Base-by-base conservation (phyloP, 1,140 invertebrate species). In the Drosophila varians region DNA sequence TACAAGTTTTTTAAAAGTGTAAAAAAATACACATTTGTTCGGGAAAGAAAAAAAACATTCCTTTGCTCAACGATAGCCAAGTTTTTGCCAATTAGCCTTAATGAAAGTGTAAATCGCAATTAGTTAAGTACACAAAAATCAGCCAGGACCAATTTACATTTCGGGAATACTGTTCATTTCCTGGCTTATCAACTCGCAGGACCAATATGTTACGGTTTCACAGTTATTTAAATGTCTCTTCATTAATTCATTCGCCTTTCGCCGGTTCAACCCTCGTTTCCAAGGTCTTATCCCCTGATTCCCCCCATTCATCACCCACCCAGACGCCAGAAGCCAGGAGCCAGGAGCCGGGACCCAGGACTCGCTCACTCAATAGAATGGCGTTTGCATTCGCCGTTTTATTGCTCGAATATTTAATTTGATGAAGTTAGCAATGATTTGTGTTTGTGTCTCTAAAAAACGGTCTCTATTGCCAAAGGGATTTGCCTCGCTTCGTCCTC, bases 401-500 rank as follows among this genome's bases (percentile, higher is more conserved):
- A 87, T 65, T 71, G 77, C 76, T 66, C 69, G 77, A 87, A 86
- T 86, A 83, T 87, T 86, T 87, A 88, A 87, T 87, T 87, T 87
- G 77, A 87, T 87, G 86, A 83, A 86, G 83, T 75, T 88, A 56
- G 57, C 80, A 86, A 88, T 77, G 83, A 87, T 88, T 87, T 83
- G 74, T 88, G 70, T 77, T 74, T 57, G 57, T 64, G 58, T 38
- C 38, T 52, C 48, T 46, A 51, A 52, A 19, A 45, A 61, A 60
- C 54, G 31, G 36, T 38, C 51, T 31, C 9, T 51, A 69, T 49
- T 64, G 48, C 60, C 58, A 38, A 62, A 47, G 77, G 77, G 66
- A 82, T 68, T 77, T 82, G 56, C 5, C 38, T 26, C n/a, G 46
- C 36, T 25, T n/a, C 43, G 9, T 3, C 12, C 7, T 19, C 6